Evolutionary conservation across 1,140 invertebrate genomes (phyloP).

Genomic region (Bursaphelenchus mucronatus): DNA sequence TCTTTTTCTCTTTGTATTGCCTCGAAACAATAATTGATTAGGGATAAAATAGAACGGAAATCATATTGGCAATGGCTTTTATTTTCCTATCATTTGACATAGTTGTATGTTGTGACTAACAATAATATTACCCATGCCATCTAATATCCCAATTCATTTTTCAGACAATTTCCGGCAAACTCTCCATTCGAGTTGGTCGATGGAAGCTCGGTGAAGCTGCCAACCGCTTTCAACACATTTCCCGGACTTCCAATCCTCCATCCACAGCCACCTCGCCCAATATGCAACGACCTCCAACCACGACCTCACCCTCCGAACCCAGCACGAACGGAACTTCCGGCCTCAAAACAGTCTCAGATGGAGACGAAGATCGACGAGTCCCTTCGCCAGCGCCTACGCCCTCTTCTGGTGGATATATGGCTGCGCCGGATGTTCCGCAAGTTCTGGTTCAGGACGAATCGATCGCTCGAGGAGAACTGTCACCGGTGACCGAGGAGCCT

Average conservation of each 20-base stretch:
- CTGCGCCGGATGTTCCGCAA: constrained; percentile 26
- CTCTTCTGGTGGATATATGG: constrained; percentile 21
- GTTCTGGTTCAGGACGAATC: constrained; percentile 33
- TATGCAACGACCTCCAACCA: constrained; percentile 7
- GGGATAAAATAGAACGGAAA: too few relatives aligned
- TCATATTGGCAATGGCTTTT: too few relatives aligned
- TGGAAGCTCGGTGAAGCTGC: constrained; percentile 58
- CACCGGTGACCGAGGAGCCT: constrained; percentile 38
- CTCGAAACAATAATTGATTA: too few relatives aligned
- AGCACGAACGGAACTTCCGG: constrained; percentile 12
- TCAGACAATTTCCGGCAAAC: constrained; percentile 52
- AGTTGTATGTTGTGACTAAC: too few relatives aligned
- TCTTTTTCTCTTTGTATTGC: too few relatives aligned
- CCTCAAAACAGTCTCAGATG: constrained; percentile 15
- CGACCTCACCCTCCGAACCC: constrained; percentile 16
- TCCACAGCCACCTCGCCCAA: neutral
- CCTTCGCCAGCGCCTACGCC: constrained; percentile 28
- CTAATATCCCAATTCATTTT: constrained; percentile 5
- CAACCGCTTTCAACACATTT: constrained; percentile 39
- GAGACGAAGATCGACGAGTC: constrained; percentile 19
- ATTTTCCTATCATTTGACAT: too few relatives aligned
- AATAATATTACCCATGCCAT: neutral
- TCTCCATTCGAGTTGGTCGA: constrained; percentile 51
- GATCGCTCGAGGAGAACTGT: constrained; percentile 26
- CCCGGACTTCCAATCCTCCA: constrained; percentile 2